A percentile compares a stretch with the other conserved stretches of the same genome.
Conservation (phyloP, 2,113 vertebrate species). For the Scomber japonicus region DNA sequence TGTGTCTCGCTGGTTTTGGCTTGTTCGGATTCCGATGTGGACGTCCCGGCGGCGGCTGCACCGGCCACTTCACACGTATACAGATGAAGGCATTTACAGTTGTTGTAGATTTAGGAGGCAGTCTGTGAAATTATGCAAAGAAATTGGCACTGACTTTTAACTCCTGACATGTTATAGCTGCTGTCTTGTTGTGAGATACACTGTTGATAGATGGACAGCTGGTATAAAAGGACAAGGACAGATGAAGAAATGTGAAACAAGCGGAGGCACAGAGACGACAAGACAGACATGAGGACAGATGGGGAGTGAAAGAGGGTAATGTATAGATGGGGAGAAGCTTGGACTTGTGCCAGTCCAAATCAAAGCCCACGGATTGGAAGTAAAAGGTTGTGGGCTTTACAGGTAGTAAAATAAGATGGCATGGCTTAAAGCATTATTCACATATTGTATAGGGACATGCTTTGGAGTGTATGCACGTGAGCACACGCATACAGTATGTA, state of each 20-base stretch:
- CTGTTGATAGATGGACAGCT: constrained; percentile 51
- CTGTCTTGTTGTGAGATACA: constrained; percentile 4
- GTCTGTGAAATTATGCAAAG: constrained; percentile 20
- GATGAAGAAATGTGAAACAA: constrained; percentile 37
- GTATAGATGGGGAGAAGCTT: constrained; percentile 40
- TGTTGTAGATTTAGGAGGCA: constrained; percentile 1
- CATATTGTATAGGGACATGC: constrained; percentile 48
- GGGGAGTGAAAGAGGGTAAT: constrained; percentile 51
- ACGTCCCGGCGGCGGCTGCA: background rate
- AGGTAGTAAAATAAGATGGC: constrained; percentile 75
- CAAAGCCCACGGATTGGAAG: constrained; percentile 72
- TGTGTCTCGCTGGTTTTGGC: constrained; percentile 8
- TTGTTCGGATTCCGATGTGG: constrained; percentile 21
- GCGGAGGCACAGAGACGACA: constrained; percentile 14
- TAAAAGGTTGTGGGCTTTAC: constrained; percentile 78
- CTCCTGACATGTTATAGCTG: constrained; percentile 3
- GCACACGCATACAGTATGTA: constrained; percentile 18
- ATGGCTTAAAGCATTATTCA: constrained; percentile 71
- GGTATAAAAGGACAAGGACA: constrained; percentile 27
- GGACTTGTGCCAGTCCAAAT: constrained; percentile 51
- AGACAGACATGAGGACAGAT: constrained; percentile 60
- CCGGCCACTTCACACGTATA: background rate
- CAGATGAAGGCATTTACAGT: constrained; percentile 43
- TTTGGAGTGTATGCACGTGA: constrained; percentile 34
- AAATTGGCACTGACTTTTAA: background rate